Evolutionary conservation across 1,140 invertebrate species (phyloP), one percentile per base, ranked within the genome.

Genomic region (Saccostrea glomerata): DNA sequence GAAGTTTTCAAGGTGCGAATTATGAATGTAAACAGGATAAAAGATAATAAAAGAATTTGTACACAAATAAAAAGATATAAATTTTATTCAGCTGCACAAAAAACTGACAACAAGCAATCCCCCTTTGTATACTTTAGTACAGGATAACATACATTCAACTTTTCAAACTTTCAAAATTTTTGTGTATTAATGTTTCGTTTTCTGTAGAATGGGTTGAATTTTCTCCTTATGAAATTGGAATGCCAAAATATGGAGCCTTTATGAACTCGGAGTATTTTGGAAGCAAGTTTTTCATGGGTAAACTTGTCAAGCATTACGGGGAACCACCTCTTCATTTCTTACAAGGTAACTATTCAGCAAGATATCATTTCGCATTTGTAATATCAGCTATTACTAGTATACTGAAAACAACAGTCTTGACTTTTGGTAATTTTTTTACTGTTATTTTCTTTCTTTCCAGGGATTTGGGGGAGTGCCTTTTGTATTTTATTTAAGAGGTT

Each of bases 401-500:
- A 47, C 9, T 47, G 9, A 7, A 47, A 47, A 47, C 47, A 47
- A 47, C 47, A 47, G 2, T 47, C 0, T 47, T 47, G 47, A 47
- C 47, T 6, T 6, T 47, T 0, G 47, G 47, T 9, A 47, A 0
- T 47, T 6, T 47, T 47, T 47, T 47, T 1, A 36, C 30, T 36
- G 30, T 36, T 36, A 36, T 36, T 36, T 36, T 36, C 30, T 36
- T 36, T 36, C 30, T 87, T 88, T 90, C 6, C 85, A 95, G 94
- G 95, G 77, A 93, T 96, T 70, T 96, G 96, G 96, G 96, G 95
- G 30, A 96, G 95, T 92, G 96, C 95, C 0, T 96, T 96, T 90
- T 95, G 94, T 83, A 96, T 96, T 40, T 93, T 96, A 7, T 95
- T 96, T 85, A 95, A 95, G 88, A 90, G 95, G 63, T 90, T 96